Conservation (phyloP, 2,888 invertebrate genomes). For the Pimpla rufipes region DNA sequence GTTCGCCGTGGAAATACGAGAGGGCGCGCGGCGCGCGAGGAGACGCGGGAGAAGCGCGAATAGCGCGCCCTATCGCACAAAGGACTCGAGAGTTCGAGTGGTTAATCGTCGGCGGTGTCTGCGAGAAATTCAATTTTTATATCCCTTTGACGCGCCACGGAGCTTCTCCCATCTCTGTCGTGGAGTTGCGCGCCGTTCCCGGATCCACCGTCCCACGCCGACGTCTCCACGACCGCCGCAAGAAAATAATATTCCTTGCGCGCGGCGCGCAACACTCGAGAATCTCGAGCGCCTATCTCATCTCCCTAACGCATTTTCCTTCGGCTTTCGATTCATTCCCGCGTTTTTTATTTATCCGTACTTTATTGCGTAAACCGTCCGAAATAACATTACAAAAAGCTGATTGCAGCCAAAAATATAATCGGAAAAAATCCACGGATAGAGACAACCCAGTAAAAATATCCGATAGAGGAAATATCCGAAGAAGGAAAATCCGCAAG, state of each 20-base stretch:
- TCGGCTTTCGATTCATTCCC: background rate
- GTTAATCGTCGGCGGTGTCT: conserved; percentile 48
- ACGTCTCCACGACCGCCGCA: background rate
- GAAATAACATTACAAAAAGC: no score
- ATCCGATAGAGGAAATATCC: no score
- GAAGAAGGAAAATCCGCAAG: no score
- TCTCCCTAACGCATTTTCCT: background rate
- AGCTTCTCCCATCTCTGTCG: background rate
- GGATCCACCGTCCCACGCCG: background rate
- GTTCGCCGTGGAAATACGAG: background rate
- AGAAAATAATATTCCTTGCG: conserved; percentile 5
- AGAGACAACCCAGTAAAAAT: no score
- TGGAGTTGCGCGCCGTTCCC: background rate
- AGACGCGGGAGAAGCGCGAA: background rate
- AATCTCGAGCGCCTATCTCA: background rate
- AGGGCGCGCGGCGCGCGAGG: no score
- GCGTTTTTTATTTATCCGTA: background rate
- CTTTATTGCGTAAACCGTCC: no score
- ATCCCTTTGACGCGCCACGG: conserved; percentile 32
- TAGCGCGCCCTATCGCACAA: conserved; percentile 22
- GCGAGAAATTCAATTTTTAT: conserved; percentile 38
- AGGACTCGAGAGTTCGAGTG: conserved; percentile 30
- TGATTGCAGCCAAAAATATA: no score
- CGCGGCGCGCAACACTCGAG: background rate
- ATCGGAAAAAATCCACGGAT: no score